These are phyloP conservation scores for Ligdia adustata DNA, from an alignment of 2,888 invertebrate genomes.

Conservation along the genomic window DNA sequence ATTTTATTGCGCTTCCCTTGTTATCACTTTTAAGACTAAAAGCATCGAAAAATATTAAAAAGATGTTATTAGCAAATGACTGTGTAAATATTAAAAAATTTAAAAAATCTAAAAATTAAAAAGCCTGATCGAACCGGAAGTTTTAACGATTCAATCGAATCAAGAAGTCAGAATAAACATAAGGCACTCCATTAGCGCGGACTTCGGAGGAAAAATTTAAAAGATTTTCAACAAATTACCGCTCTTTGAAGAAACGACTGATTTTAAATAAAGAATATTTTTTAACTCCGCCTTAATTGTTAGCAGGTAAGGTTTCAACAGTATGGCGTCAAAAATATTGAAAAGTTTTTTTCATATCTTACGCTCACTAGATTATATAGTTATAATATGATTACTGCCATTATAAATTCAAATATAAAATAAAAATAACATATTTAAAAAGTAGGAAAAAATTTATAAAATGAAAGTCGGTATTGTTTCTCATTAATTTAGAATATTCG, in stretches of 20 bases:
- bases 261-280: constrained; percentile 69
- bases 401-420: too few species aligned
- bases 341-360: too few species aligned
- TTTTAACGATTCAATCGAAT: constrained; percentile 65
- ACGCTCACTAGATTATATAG: too few species aligned
- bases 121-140: constrained; percentile 54
- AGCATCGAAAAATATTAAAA: too few species aligned
- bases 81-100: constrained; percentile 43
- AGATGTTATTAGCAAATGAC: too few species aligned
- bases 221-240: constrained; percentile 78
- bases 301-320: constrained; percentile 46
- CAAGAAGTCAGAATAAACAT: constrained; percentile 70
- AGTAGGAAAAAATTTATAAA: too few species aligned
- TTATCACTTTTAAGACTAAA: too few species aligned
- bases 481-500: constrained; percentile 2
- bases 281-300: constrained; percentile 77
- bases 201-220: constrained; percentile 66
- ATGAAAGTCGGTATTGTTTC: too few species aligned
- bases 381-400: too few species aligned
- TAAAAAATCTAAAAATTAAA: constrained; percentile 56
- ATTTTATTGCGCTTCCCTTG: too few species aligned
- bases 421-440: too few species aligned
- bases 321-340: constrained; percentile 46
- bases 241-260: constrained; percentile 53
- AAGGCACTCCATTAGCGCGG: constrained; percentile 73